These are phyloP conservation scores for Copsychus sechellarum DNA, from an alignment of 2,113 vertebrate genomes.

Conservation along the genomic window DNA sequence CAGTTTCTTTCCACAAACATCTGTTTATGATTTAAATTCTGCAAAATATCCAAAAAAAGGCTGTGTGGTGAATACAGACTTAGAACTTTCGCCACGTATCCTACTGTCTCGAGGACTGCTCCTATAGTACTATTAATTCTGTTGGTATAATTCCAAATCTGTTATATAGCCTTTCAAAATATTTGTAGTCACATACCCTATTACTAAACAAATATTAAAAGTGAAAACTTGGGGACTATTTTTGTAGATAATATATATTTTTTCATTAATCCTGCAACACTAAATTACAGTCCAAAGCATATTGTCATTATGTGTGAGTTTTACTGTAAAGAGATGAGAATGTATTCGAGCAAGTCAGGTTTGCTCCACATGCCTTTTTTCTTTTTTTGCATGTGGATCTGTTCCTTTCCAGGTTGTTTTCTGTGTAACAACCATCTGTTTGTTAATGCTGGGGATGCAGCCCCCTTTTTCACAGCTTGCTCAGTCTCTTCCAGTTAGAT, in stretches of 20 bases:
- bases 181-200: neutral
- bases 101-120: neutral
- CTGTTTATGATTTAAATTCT: slow-evolving; percentile 66
- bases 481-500: neutral
- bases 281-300: neutral
- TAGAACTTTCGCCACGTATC: slow-evolving; percentile 4
- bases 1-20: slow-evolving; percentile 50
- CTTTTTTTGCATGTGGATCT: neutral
- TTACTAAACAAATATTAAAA: neutral
- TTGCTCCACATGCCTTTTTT: neutral
- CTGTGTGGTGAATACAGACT: slow-evolving; percentile 28
- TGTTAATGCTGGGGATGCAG: neutral
- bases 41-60: slow-evolving; percentile 15
- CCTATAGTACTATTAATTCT: slow-evolving; percentile 1
- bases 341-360: neutral
- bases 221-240: neutral
- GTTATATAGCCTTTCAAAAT: neutral
- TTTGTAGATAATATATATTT: neutral
- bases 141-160: neutral
- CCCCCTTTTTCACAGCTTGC: neutral
- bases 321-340: neutral
- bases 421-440: neutral
- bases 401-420: neutral
- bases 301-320: neutral
- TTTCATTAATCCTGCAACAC: neutral